Evolutionary conservation across 2,888 invertebrate genomes (phyloP).

Genomic region (Tachina grossa): DNA sequence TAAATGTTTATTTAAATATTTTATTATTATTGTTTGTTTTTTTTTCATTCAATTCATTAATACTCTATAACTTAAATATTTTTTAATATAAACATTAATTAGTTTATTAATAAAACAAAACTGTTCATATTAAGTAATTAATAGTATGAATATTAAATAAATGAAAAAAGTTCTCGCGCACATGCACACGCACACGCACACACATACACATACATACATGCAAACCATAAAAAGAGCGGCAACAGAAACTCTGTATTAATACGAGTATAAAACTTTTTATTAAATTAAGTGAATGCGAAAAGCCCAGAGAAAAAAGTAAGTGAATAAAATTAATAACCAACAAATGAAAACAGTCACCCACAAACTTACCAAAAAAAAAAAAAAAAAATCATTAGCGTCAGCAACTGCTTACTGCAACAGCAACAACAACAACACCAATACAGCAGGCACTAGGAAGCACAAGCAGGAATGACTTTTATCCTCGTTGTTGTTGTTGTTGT

Average conservation of each 20-base stretch:
- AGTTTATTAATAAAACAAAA: conserved; percentile 58
- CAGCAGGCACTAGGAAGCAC: background rate
- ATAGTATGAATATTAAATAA: conserved; percentile 36
- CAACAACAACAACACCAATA: conserved; percentile 1
- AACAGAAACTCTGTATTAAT: conserved; percentile 13
- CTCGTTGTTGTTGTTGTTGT: conserved; percentile 38
- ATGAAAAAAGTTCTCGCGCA: background rate
- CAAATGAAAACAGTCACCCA: conserved; percentile 22
- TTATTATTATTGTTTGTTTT: conserved; percentile 11
- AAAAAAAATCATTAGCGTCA: conserved; percentile 55
- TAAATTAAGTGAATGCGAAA: conserved; percentile 53
- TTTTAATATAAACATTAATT: conserved; percentile 45
- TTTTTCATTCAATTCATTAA: conserved; percentile 37
- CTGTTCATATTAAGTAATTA: conserved; percentile 46
- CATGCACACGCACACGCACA: background rate
- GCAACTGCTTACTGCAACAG: conserved; percentile 17
- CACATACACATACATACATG: too few relatives aligned
- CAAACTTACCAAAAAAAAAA: conserved; percentile 17
- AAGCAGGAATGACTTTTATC: conserved; percentile 13
- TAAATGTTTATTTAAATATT: conserved; percentile 26
- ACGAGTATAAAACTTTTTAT: conserved; percentile 39
- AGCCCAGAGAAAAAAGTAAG: background rate
- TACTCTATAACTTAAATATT: conserved; percentile 45
- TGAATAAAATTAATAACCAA: conserved; percentile 41
- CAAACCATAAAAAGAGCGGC: background rate